Evolutionary conservation across 2,113 vertebrate genomes (phyloP), one percentile per base, ranked within the genome.

Genomic region (Lampris megalopsis): DNA sequence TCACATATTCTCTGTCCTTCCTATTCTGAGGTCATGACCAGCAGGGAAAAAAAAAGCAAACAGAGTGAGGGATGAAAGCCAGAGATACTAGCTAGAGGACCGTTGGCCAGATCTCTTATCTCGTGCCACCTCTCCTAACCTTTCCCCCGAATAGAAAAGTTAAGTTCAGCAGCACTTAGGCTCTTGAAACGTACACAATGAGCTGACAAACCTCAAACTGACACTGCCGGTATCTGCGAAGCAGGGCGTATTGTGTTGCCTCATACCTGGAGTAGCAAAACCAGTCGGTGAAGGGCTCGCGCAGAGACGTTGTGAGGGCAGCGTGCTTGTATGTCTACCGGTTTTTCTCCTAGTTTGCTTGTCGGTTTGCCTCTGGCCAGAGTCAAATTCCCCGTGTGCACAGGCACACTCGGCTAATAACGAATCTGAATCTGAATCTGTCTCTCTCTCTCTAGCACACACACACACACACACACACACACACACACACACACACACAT

Each of bases 71-170:
- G 80, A 87, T 81, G 79, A 74, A 71, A 68, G 38, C 65, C 60
- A 68, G 4, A 83, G 84, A 87, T 80, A 65, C 56, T 49, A 37
- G 45, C 54, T 36, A 48, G 52, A 68, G 38, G 73, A 73, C 63
- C 71, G 81, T 82, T 82, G 77, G 64, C 66, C 80, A 60, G 61
- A 85, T 81, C 50, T 75, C 68, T 81, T 88, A 90, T 90, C 89
- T 80, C 8, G 40, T 63, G 49, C 60, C 57, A 76, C 65, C 59
- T 81, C 45, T 49, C 10, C 63, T 60, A 73, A 64, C 67, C 3
- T 86, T 47, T n/a, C 56, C 68, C 36, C 3, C 1, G 9, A 74
- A 83, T 57, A 63, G 75, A 82, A 65, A 70, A 75, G 79, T 81
- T 79, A 61, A 72, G 47, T 71, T 73, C 53, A 68, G 48, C 77